These are phyloP conservation scores for Melitaea cinxia DNA, from an alignment of 1,140 invertebrate genomes.

Conservation along the genomic window DNA sequence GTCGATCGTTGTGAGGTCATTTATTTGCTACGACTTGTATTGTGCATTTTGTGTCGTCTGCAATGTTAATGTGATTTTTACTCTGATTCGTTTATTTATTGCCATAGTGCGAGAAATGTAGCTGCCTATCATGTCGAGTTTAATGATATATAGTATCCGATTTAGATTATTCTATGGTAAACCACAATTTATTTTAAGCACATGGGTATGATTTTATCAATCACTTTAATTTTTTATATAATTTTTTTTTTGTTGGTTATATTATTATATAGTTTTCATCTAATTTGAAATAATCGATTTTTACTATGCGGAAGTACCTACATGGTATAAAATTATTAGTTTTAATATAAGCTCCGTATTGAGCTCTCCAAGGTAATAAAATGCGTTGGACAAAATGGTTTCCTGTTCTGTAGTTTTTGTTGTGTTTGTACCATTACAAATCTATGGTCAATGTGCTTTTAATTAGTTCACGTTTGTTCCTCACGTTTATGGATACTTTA, in stretches of 20 bases:
- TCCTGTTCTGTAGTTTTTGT: conserved; percentile 48
- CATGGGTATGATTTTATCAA: conserved; percentile 20
- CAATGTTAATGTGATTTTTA: conserved; percentile 22
- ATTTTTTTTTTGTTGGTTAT: conserved; percentile 9
- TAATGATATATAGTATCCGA: conserved; percentile 29
- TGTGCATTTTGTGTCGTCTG: conserved; percentile 38
- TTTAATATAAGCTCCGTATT: conserved; percentile 40
- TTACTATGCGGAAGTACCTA: conserved; percentile 31
- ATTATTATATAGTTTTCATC: conserved; percentile 14
- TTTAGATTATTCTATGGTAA: conserved; percentile 22
- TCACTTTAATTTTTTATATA: conserved; percentile 5
- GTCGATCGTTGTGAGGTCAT: conserved; percentile 53
- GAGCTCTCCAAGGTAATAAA: conserved; percentile 36
- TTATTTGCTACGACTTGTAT: conserved; percentile 63
- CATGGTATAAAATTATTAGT: conserved; percentile 24
- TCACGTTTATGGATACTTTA: conserved; percentile 5
- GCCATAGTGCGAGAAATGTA: conserved; percentile 13
- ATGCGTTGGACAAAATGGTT: conserved; percentile 45
- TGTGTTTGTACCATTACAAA: conserved; percentile 39
- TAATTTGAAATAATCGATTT: conserved; percentile 2
- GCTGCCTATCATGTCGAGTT: conserved; percentile 16
- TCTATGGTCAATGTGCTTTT: conserved; percentile 31
- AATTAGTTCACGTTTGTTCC: conserved; percentile 13
- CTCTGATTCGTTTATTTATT: conserved; percentile 15
- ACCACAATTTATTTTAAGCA: conserved; percentile 28